Percentiles rank a stretch among this genome's conserved stretches.
phyloP scores from a whole-genome alignment of 2,797 vertebrate species.

The Ispidina lecontei region DNA sequence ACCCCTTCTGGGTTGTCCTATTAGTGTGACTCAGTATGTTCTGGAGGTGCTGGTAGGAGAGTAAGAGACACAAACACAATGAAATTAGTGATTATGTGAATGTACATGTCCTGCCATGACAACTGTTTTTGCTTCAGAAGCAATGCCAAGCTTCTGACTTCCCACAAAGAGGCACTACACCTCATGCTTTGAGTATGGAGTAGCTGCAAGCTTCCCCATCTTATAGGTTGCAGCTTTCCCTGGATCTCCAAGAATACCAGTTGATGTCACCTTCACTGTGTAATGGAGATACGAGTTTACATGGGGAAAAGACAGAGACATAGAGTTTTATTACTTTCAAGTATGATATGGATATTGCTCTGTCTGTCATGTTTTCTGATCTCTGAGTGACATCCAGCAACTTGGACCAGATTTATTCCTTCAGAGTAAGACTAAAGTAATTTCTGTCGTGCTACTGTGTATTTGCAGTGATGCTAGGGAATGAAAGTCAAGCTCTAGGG shows the following conservation, averaged over 20 bases:
- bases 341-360: not conserved
- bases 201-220: not conserved
- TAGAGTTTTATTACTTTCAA: not conserved
- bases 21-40: fast-evolving
- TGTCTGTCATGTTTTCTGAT: not conserved
- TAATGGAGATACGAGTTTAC: not conserved
- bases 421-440: not conserved
- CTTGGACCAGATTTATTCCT: not conserved
- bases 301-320: not conserved
- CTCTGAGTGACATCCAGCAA: not conserved
- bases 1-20: not conserved
- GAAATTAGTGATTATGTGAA: not conserved
- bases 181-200: fast-evolving
- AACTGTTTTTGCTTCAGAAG: not conserved
- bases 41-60: not conserved
- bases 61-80: not conserved
- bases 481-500: not conserved
- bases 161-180: fast-evolving
- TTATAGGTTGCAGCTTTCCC: fast-evolving
- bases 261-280: not conserved
- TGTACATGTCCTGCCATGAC: fast-evolving
- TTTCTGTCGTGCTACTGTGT: not conserved
- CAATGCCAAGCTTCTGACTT: not conserved
- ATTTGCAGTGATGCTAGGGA: not conserved
- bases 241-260: not conserved